These are phyloP conservation scores for Epicampocera succincta DNA, from an alignment of 2,888 invertebrate species.

Conservation along the genomic window DNA sequence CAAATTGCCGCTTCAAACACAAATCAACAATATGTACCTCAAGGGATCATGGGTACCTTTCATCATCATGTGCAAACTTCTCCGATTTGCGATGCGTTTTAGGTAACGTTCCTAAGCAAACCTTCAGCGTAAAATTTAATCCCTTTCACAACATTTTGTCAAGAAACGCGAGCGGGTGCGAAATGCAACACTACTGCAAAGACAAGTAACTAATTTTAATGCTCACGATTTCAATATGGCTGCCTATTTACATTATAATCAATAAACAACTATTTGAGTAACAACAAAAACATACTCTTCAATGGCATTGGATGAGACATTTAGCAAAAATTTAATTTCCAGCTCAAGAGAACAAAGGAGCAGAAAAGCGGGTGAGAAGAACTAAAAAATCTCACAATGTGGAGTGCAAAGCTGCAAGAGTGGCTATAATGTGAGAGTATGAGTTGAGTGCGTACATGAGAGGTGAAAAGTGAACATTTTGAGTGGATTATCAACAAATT, in stretches of 20 bases:
- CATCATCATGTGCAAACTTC: too few species aligned
- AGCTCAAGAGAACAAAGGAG: not conserved
- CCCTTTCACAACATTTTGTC: constrained; percentile 41
- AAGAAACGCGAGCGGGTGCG: not conserved
- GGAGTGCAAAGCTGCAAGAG: not conserved
- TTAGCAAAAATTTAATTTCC: constrained; percentile 7
- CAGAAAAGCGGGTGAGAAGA: not conserved
- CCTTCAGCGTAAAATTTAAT: constrained; percentile 41
- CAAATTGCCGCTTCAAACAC: too few species aligned
- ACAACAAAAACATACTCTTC: constrained; percentile 46
- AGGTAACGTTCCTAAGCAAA: not conserved
- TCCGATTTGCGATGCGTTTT: too few species aligned
- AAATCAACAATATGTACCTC: too few species aligned
- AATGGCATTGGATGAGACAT: constrained; percentile 48
- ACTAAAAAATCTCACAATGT: not conserved
- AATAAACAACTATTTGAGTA: constrained; percentile 50
- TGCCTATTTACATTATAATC: constrained; percentile 64
- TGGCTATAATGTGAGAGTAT: not conserved
- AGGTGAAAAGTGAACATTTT: not conserved
- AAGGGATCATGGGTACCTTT: too few species aligned
- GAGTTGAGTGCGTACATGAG: constrained; percentile 14
- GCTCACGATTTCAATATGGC: constrained; percentile 67
- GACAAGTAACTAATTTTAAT: constrained; percentile 50
- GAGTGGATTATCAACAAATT: not conserved
- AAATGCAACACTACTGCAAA: constrained; percentile 8